Percentiles rank a stretch among this genome's conserved stretches.
Conservation (phyloP, 2,797 vertebrate genomes). For the Muraenolepis orangiensis region DNA sequence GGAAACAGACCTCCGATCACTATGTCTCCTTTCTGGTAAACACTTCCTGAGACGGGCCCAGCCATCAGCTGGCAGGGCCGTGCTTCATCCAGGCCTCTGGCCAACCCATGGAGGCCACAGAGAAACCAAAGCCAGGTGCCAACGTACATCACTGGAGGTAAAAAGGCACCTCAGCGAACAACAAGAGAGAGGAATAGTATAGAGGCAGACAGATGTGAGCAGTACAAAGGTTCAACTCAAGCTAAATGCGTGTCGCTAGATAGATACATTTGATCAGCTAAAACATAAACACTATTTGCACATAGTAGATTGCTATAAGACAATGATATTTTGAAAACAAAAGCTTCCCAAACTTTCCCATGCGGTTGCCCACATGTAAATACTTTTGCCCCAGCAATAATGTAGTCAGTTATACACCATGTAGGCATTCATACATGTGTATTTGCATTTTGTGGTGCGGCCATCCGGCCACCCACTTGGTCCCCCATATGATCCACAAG, state of each 20-base stretch:
- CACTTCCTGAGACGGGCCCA: background rate
- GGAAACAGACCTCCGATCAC: conserved; percentile 18
- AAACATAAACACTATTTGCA: background rate
- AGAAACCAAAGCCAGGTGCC: conserved; percentile 32
- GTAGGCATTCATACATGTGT: too few relatives aligned
- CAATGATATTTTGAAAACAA: background rate
- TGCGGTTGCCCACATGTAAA: too few relatives aligned
- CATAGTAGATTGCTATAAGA: too few relatives aligned
- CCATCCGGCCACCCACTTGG: too few relatives aligned
- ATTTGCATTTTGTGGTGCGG: background rate
- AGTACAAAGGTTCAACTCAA: background rate
- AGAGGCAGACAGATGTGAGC: background rate
- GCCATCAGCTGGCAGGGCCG: conserved; percentile 38
- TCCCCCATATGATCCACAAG: background rate
- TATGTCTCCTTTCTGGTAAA: conserved; percentile 17
- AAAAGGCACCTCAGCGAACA: conserved; percentile 21
- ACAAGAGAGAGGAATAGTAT: background rate
- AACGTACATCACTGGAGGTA: conserved; percentile 34
- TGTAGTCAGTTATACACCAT: too few relatives aligned
- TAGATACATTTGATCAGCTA: background rate
- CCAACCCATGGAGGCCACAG: conserved; percentile 30
- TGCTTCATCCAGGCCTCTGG: conserved; percentile 12
- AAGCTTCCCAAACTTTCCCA: background rate
- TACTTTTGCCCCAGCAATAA: too few relatives aligned
- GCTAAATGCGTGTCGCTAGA: background rate